Percentiles rank a stretch among this genome's conserved stretches.
Evolutionary conservation across 2,888 invertebrate species (phyloP).

Genomic region (Hydraecia micacea): DNA sequence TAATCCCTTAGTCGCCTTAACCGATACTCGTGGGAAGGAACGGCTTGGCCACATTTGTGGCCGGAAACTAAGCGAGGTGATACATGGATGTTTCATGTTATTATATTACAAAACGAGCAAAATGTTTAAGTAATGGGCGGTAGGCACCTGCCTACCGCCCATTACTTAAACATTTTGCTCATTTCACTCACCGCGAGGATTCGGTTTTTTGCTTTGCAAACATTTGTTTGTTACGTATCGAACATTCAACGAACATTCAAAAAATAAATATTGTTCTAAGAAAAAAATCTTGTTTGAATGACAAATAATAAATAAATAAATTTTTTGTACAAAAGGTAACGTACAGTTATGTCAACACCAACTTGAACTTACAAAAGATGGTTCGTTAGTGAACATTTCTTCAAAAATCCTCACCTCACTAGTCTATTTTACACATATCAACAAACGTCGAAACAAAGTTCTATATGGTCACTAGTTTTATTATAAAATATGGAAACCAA

Average conservation of each 20-base stretch:
- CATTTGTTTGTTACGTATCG: not conserved
- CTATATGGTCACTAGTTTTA: not conserved
- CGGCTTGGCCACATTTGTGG: slow-evolving; percentile 25
- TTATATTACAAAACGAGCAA: not conserved
- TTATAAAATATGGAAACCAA: not conserved
- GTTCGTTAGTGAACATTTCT: not conserved
- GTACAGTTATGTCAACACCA: not conserved
- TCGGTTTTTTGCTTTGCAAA: not conserved
- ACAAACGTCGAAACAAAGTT: not conserved
- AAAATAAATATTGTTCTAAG: not conserved
- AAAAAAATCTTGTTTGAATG: not conserved
- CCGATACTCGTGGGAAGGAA: slow-evolving; percentile 47
- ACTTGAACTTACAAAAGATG: not conserved
- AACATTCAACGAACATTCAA: not conserved
- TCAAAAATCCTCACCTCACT: not conserved
- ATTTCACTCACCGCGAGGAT: not conserved
- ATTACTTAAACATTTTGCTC: no score
- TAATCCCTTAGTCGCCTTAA: slow-evolving; percentile 50
- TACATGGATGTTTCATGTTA: slow-evolving; percentile 17
- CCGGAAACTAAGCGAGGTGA: slow-evolving; percentile 21
- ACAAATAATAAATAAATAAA: no score
- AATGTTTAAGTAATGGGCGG: not conserved
- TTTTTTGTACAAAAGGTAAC: not conserved
- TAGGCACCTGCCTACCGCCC: no score
- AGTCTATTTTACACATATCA: not conserved